phyloP scores from a whole-genome alignment of 1,140 invertebrate species.

The Meloidogyne chitwoodi region DNA sequence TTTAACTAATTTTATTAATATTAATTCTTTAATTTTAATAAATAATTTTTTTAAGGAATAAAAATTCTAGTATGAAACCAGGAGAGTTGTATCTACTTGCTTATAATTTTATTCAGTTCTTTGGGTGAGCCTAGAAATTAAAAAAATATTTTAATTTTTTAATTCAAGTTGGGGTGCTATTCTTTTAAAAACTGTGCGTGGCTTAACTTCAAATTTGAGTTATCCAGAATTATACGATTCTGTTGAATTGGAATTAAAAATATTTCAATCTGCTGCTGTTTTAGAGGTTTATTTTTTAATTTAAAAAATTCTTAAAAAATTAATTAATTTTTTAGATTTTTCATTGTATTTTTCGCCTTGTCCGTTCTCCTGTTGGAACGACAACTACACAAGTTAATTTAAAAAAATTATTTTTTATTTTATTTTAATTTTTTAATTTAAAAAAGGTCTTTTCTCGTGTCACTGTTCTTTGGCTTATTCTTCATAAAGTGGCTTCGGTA shows the following conservation, averaged over 20 bases:
- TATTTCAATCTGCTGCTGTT: conserved; percentile 84
- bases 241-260: conserved; percentile 65
- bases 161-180: conserved; percentile 52
- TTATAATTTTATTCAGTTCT: conserved; percentile 54
- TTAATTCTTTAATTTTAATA: no score
- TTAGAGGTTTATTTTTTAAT: conserved; percentile 71
- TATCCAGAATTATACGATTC: conserved; percentile 46
- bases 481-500: conserved; percentile 66
- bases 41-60: not conserved
- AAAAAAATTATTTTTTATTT: not conserved
- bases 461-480: conserved; percentile 76
- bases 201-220: conserved; percentile 31
- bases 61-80: conserved; percentile 32
- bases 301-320: not conserved
- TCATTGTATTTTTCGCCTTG: conserved; percentile 74
- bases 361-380: conserved; percentile 75
- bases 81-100: conserved; percentile 46
- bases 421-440: not conserved
- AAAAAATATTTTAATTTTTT: conserved; percentile 22
- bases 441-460: conserved; percentile 81
- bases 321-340: conserved; percentile 69
- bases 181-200: conserved; percentile 50
- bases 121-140: conserved; percentile 38
- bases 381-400: conserved; percentile 68
- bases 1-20: no score